phyloP scores from a whole-genome alignment of 2,888 invertebrate genomes.

The Leucoma salicis region DNA sequence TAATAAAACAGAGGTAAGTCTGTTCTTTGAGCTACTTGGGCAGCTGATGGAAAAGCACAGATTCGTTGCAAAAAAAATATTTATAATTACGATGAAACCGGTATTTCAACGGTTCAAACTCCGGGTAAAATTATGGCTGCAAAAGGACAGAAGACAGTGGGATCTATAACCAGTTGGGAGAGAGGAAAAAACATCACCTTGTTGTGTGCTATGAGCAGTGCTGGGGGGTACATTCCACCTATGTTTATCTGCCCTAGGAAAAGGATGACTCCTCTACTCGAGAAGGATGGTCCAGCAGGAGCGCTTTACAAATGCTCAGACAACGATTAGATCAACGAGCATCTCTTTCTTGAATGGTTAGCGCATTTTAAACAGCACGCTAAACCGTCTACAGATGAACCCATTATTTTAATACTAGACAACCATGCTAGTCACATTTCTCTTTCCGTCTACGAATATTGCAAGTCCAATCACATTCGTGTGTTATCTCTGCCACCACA shows the following conservation, averaged over 20 bases:
- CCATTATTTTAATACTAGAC: too few species aligned
- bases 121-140: slow-evolving; percentile 42
- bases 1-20: slow-evolving; percentile 34
- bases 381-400: too few species aligned
- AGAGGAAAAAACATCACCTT: slow-evolving; percentile 57
- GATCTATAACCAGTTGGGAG: slow-evolving; percentile 52
- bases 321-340: too few species aligned
- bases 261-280: slow-evolving; percentile 51
- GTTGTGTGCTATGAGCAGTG: slow-evolving; percentile 54
- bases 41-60: slow-evolving; percentile 27
- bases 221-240: slow-evolving; percentile 55
- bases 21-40: slow-evolving; percentile 31
- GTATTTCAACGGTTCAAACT: slow-evolving; percentile 45
- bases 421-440: too few species aligned
- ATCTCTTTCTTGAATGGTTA: too few species aligned
- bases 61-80: slow-evolving; percentile 3
- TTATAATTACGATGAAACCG: slow-evolving; percentile 38
- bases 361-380: slow-evolving; percentile 21
- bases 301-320: too few species aligned
- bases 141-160: slow-evolving; percentile 44
- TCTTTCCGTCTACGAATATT: too few species aligned
- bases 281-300: too few species aligned
- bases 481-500: slow-evolving; percentile 27
- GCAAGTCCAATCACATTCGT: slow-evolving; percentile 11
- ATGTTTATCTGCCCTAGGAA: slow-evolving; percentile 67